Conservation (phyloP, 53 echinoderm and acorn worm species). For the Temnopleurus reevesii region DNA sequence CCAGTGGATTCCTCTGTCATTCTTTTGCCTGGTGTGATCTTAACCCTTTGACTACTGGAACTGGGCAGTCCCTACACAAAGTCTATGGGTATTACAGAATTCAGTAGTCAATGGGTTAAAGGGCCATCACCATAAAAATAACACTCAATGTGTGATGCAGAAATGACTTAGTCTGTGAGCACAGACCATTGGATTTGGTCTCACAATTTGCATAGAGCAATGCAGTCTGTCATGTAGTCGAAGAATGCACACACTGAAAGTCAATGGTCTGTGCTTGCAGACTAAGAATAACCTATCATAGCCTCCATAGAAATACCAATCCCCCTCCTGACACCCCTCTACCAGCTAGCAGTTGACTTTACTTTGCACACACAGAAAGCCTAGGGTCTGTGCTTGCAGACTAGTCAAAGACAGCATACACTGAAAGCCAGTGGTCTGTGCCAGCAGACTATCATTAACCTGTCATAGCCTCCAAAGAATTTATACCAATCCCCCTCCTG, state of each 20-base stretch:
- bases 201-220: too few species aligned
- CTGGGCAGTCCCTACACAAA: neutral
- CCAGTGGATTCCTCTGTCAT: neutral
- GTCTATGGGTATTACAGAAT: neutral
- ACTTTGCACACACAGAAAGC: neutral
- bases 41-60: neutral
- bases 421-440: too few species aligned
- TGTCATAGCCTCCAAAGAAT: neutral
- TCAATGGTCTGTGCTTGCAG: too few species aligned
- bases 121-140: too few species aligned
- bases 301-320: neutral
- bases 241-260: too few species aligned
- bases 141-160: too few species aligned
- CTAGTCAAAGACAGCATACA: too few species aligned
- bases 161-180: too few species aligned
- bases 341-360: neutral
- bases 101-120: neutral
- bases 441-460: neutral
- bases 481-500: conserved; percentile 10
- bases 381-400: too few species aligned
- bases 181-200: too few species aligned
- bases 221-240: too few species aligned
- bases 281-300: neutral
- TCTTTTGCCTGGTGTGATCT: neutral
- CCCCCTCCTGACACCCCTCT: neutral